Conservation (phyloP, 2,113 vertebrate species). For the Arvicanthis niloticus region DNA sequence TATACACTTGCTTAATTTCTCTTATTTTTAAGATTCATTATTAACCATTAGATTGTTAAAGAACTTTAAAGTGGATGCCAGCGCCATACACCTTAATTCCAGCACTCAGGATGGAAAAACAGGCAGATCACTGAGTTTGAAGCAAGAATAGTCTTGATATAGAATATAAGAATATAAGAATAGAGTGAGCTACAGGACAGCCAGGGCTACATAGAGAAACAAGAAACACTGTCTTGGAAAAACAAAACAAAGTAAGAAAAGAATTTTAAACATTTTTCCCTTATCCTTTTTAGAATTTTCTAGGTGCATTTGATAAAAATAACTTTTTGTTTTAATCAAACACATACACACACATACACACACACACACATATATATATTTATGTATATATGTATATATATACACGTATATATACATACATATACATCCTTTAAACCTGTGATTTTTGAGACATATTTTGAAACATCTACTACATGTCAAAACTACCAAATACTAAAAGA, state of each 20-base stretch:
- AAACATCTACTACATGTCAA: background rate
- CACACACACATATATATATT: too few species aligned
- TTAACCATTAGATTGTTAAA: background rate
- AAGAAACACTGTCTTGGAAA: background rate
- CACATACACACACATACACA: too few species aligned
- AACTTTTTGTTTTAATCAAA: background rate
- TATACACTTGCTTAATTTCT: background rate
- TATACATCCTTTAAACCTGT: too few species aligned
- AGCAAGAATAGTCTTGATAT: background rate
- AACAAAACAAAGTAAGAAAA: background rate
- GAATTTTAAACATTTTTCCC: background rate
- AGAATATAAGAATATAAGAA: too few species aligned
- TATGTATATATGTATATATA: too few species aligned
- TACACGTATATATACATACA: too few species aligned
- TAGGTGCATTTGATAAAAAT: background rate
- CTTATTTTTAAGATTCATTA: background rate
- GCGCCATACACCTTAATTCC: background rate
- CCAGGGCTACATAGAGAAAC: background rate
- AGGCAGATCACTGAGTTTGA: background rate
- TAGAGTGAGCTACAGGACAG: background rate
- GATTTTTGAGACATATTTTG: background rate
- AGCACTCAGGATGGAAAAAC: background rate
- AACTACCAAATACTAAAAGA: background rate
- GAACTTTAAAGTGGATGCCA: background rate
- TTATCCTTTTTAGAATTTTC: background rate